Base-by-base conservation (phyloP, 2,888 invertebrate genomes). In the Oegoconia quadripuncta region DNA sequence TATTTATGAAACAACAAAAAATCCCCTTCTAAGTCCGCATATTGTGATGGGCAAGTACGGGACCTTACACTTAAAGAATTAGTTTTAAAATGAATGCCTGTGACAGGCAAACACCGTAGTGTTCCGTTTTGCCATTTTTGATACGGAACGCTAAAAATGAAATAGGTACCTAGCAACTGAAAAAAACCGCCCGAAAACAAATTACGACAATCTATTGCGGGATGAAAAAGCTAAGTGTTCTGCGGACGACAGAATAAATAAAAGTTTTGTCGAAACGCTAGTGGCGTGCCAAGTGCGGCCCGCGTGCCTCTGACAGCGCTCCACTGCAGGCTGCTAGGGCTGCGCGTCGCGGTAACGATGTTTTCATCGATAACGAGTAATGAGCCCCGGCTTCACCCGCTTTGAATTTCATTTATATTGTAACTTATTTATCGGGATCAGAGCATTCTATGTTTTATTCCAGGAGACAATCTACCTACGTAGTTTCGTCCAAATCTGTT, bases 171-270 rank as follows among this genome's bases (percentile, higher is more conserved):
- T 22, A 22, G 3, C 7, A 3, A 22, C 22, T 22, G 7, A 22
- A 28, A 28, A 28, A n/a, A 28, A 15, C 4, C 15, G n/a, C 16
- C 15, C 27, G 8, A 12, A 11, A 27, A 13, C 11, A 13, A 6
- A 27, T n/a, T 9, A 43, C 46, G 46, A 48, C 45, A 37, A 41
- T 37, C 37, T 29, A 37, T 41, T 28, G 29, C 22, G 18, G 34
- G 8, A 5, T 34, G 41, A 34, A 31, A 34, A 28, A 39, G 43
- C 30, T 3, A 54, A 55, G 52, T 44, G 50, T 43, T 42, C 65
- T 82, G 82, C 51, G 39, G 28, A 39, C 74, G 83, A 83, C 83
- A 81, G 82, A 68, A 77, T 79, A 82, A 83, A 83, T 83, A 82
- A 80, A 83, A 83, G 82, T 83, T 82, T 64, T 59, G 76, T 64